Conservation (phyloP, 1,140 invertebrate species). For the Drosophila sucinea region DNA sequence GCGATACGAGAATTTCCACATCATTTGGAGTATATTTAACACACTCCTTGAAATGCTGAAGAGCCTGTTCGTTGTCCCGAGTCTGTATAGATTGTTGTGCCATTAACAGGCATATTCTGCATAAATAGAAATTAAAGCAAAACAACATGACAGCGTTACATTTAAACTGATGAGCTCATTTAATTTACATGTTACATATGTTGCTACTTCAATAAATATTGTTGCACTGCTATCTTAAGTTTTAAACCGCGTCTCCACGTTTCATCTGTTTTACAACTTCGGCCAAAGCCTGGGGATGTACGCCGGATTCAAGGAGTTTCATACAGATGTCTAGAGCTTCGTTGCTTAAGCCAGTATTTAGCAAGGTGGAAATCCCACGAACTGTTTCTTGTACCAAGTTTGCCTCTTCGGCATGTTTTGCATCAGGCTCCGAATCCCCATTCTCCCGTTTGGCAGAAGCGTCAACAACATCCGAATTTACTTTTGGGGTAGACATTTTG, state of each 20-base stretch:
- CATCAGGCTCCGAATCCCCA: neutral
- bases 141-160: neutral
- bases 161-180: neutral
- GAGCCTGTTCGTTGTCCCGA: conserved; percentile 86
- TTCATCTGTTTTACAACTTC: conserved; percentile 21
- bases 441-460: neutral
- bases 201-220: neutral
- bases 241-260: neutral
- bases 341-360: conserved; percentile 17
- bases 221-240: neutral
- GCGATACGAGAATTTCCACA: conserved; percentile 88
- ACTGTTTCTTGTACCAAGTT: conserved; percentile 1
- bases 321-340: conserved; percentile 12
- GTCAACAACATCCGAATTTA: neutral
- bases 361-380: conserved; percentile 3
- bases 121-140: neutral
- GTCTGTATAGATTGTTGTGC: conserved; percentile 81
- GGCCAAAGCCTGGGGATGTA: conserved; percentile 21
- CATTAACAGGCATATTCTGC: conserved; percentile 79
- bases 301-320: conserved; percentile 14
- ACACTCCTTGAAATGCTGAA: conserved; percentile 93
- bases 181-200: neutral
- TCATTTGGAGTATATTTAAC: conserved; percentile 91
- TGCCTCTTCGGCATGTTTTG: neutral
- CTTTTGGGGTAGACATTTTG: conserved; percentile 7